phyloP scores from a whole-genome alignment of 2,113 vertebrate genomes.

The Chamaea fasciata region DNA sequence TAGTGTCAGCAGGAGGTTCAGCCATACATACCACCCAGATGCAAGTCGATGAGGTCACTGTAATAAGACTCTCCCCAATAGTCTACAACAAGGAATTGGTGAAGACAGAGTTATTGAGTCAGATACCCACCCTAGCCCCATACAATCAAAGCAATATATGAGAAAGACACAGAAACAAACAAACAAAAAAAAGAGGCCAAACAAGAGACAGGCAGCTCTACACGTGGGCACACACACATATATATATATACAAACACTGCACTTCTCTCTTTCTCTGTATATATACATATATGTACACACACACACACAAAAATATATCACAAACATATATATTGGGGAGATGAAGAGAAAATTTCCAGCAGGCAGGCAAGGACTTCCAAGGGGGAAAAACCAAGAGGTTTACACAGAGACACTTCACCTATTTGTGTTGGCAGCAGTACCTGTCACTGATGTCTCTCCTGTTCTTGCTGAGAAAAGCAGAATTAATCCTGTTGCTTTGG shows the following conservation, averaged over 20 bases:
- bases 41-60: constrained; percentile 99
- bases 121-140: constrained; percentile 15
- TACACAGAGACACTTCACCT: not conserved
- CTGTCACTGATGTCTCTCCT: not conserved
- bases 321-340: not conserved
- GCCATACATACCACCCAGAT: constrained; percentile 99
- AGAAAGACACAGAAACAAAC: not conserved
- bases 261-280: not conserved
- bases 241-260: not conserved
- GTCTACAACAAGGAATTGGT: constrained; percentile 99
- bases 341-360: constrained; percentile 7
- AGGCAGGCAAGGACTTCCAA: constrained; percentile 23
- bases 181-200: not conserved
- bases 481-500: not conserved
- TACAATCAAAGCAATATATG: constrained; percentile 53
- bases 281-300: not conserved
- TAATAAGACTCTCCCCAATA: constrained; percentile 99
- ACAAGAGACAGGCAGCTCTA: constrained; percentile 13
- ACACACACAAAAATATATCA: not conserved
- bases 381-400: not conserved
- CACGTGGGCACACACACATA: not conserved
- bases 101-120: constrained; percentile 90
- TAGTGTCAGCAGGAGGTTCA: constrained; percentile 85
- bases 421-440: not conserved
- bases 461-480: not conserved